phyloP scores from a whole-genome alignment of 2,888 invertebrate species.

The Drosophila sordidula region DNA sequence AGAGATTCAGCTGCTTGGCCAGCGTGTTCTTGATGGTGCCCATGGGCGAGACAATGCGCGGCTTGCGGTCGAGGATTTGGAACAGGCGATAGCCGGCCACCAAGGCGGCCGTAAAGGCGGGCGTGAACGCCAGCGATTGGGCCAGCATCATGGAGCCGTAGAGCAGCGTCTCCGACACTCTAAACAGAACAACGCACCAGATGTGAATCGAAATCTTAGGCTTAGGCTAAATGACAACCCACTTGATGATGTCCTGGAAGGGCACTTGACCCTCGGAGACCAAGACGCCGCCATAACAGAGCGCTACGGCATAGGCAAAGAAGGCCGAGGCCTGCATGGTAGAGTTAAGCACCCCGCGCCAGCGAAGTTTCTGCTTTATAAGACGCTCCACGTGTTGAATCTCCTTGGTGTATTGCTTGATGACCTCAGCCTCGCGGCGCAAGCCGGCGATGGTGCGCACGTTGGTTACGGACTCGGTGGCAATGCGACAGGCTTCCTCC shows the following conservation, averaged over 20 bases:
- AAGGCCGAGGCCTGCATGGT: constrained; percentile 90
- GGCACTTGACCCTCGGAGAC: constrained; percentile 88
- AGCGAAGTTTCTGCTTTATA: constrained; percentile 87
- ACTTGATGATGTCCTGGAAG: constrained; percentile 91
- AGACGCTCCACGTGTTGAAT: constrained; percentile 86
- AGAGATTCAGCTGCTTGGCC: constrained; percentile 81
- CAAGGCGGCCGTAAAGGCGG: constrained; percentile 91
- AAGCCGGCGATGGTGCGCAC: constrained; percentile 90
- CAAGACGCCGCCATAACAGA: constrained; percentile 90
- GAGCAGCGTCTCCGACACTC: constrained; percentile 91
- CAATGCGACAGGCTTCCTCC: constrained; percentile 89
- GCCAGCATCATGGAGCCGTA: constrained; percentile 93
- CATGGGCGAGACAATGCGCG: constrained; percentile 86
- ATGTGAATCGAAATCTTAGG: neutral
- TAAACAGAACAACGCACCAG: constrained; percentile 63
- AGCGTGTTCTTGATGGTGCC: constrained; percentile 76
- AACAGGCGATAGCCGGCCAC: constrained; percentile 90
- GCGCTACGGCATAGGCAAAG: constrained; percentile 89
- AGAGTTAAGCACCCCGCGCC: constrained; percentile 89
- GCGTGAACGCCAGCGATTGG: constrained; percentile 91
- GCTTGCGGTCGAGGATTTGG: constrained; percentile 87
- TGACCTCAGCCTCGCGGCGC: constrained; percentile 88
- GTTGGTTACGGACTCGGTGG: constrained; percentile 90
- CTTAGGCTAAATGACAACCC: neutral
- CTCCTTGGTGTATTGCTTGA: constrained; percentile 87